These are phyloP conservation scores for Piprites chloris DNA, from an alignment of 2,113 vertebrate species.

Conservation along the genomic window DNA sequence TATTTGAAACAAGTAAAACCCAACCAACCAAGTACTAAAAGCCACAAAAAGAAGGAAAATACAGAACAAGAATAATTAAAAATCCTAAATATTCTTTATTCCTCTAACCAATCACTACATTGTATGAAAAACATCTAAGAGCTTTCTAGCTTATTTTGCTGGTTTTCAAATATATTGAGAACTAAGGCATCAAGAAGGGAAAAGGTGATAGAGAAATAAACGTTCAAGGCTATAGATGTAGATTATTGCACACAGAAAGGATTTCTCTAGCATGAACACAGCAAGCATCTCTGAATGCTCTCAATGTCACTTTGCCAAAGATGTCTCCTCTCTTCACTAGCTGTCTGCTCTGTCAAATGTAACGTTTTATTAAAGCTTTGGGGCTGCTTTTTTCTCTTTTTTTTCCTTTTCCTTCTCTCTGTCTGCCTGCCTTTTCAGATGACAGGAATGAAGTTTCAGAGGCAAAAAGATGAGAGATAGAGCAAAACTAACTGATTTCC, in stretches of 20 bases:
- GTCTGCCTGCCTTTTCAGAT: neutral
- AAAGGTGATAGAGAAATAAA: neutral
- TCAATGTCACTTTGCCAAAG: constrained; percentile 14
- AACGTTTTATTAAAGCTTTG: constrained; percentile 44
- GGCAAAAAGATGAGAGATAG: neutral
- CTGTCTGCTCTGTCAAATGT: neutral
- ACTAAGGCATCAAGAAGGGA: neutral
- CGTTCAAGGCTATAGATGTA: neutral
- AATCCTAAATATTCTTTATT: neutral
- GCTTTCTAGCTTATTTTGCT: neutral
- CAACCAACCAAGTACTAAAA: neutral
- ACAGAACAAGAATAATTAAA: neutral
- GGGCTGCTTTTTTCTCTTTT: neutral
- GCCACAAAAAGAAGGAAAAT: neutral
- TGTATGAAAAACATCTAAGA: neutral
- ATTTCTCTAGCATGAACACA: neutral
- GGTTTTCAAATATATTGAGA: neutral
- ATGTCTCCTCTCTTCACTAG: neutral
- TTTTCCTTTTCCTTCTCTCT: neutral
- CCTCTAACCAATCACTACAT: neutral
- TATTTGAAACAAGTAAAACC: neutral
- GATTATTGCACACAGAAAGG: neutral
- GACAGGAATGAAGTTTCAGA: constrained; percentile 1
- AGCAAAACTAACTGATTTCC: neutral
- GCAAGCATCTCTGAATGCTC: constrained; percentile 23